Percentiles rank a stretch among this genome's conserved stretches.
phyloP scores from a whole-genome alignment of 2,888 invertebrate species.

The Dryomyza anilis region DNA sequence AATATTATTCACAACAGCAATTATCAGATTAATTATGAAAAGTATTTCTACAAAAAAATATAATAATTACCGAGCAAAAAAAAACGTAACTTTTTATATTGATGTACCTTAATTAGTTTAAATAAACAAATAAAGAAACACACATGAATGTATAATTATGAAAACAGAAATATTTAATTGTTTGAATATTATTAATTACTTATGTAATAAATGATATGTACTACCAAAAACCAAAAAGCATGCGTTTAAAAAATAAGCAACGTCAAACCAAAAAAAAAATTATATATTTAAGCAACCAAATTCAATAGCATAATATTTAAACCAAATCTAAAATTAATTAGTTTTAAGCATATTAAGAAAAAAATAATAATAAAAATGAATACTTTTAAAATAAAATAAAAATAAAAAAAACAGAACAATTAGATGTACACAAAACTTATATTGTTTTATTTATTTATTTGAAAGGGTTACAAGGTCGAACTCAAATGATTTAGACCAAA shows the following conservation, averaged over 20 bases:
- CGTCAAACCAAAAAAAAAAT: neutral
- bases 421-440: constrained; percentile 34
- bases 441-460: neutral
- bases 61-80: neutral
- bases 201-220: neutral
- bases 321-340: neutral
- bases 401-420: constrained; percentile 22
- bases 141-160: constrained; percentile 26
- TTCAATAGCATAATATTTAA: constrained; percentile 19
- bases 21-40: constrained; percentile 8
- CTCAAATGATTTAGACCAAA: too few relatives aligned
- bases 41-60: neutral
- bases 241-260: neutral
- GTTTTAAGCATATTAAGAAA: neutral
- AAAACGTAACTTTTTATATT: constrained; percentile 36
- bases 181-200: neutral
- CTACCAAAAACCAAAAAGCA: neutral
- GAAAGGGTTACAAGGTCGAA: too few relatives aligned
- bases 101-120: constrained; percentile 41
- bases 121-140: constrained; percentile 26
- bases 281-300: neutral
- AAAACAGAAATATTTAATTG: neutral
- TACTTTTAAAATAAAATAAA: neutral
- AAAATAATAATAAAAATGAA: neutral
- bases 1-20: neutral